Evolutionary conservation across 2,888 invertebrate species (phyloP).

Genomic region (Sarcophaga rosellei): DNA sequence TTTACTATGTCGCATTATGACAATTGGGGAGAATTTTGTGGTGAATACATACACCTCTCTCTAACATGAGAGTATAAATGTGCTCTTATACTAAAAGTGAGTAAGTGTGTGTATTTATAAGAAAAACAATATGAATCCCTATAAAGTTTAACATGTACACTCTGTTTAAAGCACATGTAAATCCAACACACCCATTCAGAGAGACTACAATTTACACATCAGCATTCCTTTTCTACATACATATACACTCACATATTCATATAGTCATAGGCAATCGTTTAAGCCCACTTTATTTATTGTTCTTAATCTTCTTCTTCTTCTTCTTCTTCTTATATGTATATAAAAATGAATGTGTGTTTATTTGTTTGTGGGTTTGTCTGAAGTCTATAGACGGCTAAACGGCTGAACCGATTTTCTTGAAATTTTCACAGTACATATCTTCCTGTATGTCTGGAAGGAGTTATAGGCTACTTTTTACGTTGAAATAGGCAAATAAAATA

Average conservation of each 20-base stretch:
- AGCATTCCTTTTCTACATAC: too few species aligned
- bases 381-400: too few species aligned
- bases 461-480: too few species aligned
- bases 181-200: constrained; percentile 4
- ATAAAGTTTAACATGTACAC: not conserved
- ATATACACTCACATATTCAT: not conserved
- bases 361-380: too few species aligned
- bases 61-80: not conserved
- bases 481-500: too few species aligned
- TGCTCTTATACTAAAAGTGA: not conserved
- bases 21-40: constrained; percentile 64
- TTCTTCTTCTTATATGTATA: too few species aligned
- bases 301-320: too few species aligned
- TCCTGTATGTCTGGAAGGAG: too few species aligned
- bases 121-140: constrained; percentile 12
- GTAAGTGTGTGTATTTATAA: not conserved
- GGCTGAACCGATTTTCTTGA: too few species aligned
- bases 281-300: too few species aligned
- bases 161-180: constrained; percentile 12
- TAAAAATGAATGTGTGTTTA: too few species aligned
- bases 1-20: constrained; percentile 67
- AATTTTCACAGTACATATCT: too few species aligned
- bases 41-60: constrained; percentile 19
- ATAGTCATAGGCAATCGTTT: not conserved
- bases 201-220: constrained; percentile 9